phyloP scores from a whole-genome alignment of 2,797 vertebrate genomes.

The Poecilia wingei region DNA sequence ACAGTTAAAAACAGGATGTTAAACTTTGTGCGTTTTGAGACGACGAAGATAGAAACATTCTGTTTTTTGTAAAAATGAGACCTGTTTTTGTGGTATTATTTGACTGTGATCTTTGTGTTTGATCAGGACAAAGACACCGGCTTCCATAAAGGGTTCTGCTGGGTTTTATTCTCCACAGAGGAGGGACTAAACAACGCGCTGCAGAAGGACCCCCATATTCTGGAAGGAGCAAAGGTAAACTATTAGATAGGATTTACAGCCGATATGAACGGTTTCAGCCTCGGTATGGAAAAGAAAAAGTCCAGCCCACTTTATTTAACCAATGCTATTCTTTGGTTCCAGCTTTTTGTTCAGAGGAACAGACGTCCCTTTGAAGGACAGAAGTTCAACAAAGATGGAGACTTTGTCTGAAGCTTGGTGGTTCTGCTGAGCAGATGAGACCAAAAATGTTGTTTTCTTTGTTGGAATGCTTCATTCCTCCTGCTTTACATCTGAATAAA shows the following conservation, averaged over 20 bases:
- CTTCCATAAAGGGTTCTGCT: constrained; percentile 89
- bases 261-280: not conserved
- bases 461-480: not conserved
- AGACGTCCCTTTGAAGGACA: constrained; percentile 40
- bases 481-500: not conserved
- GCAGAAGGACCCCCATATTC: constrained; percentile 85
- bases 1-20: not conserved
- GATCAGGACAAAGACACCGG: constrained; percentile 88
- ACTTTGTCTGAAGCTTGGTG: constrained; percentile 54
- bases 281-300: not conserved
- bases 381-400: constrained; percentile 57
- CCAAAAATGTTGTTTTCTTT: not conserved
- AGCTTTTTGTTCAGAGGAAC: constrained; percentile 85
- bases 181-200: constrained; percentile 84
- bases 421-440: not conserved
- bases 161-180: constrained; percentile 83
- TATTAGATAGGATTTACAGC: not conserved
- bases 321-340: constrained; percentile 27
- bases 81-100: not conserved
- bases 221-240: constrained; percentile 89
- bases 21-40: not conserved
- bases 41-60: not conserved
- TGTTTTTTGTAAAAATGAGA: not conserved
- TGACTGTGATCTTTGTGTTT: not conserved
- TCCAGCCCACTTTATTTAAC: not conserved